A percentile compares a stretch with the other conserved stretches of the same genome.
These are phyloP conservation scores for Prunella himalayana DNA, from an alignment of 2,113 vertebrate species.

Conservation along the genomic window DNA sequence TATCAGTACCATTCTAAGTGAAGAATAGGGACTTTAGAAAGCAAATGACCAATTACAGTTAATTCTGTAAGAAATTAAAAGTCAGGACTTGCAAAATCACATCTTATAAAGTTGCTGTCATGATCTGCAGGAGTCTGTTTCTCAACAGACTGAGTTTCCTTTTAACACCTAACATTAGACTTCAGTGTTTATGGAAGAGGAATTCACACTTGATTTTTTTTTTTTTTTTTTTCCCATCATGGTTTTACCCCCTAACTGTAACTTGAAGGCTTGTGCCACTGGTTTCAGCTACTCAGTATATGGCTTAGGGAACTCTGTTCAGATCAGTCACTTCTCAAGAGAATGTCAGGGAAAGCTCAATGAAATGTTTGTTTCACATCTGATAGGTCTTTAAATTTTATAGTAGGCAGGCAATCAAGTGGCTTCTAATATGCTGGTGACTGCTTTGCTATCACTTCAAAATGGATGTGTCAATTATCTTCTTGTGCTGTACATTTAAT, in stretches of 20 bases:
- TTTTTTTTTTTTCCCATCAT: fast-evolving
- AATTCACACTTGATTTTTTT: background rate
- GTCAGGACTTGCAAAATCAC: background rate
- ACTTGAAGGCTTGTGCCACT: background rate
- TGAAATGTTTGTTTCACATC: background rate
- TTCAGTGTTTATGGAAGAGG: background rate
- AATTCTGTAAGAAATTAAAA: background rate
- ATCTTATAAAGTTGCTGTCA: background rate
- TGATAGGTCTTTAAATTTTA: background rate
- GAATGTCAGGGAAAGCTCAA: background rate
- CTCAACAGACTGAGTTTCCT: background rate
- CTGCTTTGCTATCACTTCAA: background rate
- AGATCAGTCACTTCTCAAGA: background rate
- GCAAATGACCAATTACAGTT: background rate
- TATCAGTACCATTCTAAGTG: background rate
- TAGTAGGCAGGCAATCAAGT: background rate
- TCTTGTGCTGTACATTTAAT: background rate
- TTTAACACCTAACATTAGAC: background rate
- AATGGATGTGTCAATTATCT: background rate
- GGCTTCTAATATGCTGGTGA: background rate
- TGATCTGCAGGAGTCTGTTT: background rate
- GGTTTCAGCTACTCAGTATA: background rate
- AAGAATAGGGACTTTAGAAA: background rate
- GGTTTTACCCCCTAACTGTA: background rate
- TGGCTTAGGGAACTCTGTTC: background rate